These are phyloP conservation scores for Antechinus flavipes DNA, from an alignment of 2,113 vertebrate species.

Conservation along the genomic window DNA sequence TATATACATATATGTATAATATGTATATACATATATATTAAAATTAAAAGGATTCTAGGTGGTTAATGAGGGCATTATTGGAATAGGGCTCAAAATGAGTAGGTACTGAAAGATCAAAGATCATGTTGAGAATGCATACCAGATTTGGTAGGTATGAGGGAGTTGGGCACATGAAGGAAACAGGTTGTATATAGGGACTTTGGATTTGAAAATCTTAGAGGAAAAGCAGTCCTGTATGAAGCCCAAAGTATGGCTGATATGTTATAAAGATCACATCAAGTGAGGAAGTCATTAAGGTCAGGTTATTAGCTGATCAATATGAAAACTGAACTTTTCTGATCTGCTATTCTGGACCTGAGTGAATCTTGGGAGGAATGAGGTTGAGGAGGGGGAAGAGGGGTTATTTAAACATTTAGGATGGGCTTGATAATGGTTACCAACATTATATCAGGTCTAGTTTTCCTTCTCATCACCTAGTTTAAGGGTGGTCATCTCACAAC, in stretches of 20 bases:
- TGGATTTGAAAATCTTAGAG: background rate
- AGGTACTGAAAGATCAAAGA: background rate
- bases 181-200: background rate
- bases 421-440: background rate
- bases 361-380: background rate
- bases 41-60: background rate
- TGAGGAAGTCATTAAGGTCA: background rate
- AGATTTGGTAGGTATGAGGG: background rate
- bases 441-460: background rate
- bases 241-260: background rate
- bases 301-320: background rate
- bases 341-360: background rate
- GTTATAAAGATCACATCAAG: background rate
- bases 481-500: background rate
- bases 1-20: no score
- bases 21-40: background rate
- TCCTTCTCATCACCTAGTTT: background rate
- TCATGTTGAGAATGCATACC: background rate
- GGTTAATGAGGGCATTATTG: no score
- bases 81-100: background rate
- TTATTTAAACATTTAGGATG: background rate
- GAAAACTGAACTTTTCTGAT: background rate
- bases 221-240: background rate
- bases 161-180: background rate
- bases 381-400: background rate